A percentile compares a stretch with the other conserved stretches of the same genome.
Conservation (phyloP, 1,140 invertebrate species). For the Aethina tumida region DNA sequence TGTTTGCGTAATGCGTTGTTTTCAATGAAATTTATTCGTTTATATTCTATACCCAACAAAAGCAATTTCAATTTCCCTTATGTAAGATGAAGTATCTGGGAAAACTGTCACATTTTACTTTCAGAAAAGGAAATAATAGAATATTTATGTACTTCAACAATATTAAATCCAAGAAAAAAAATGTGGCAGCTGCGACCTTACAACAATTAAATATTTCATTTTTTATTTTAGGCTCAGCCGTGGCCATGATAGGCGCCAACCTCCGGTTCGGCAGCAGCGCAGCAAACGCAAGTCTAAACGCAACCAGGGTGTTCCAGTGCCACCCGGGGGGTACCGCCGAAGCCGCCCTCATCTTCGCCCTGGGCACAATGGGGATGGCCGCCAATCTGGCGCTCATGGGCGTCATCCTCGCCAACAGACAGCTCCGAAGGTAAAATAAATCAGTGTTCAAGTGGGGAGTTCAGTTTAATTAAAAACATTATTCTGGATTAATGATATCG, state of each 20-base stretch:
- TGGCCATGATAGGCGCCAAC: slow-evolving; percentile 68
- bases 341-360: slow-evolving; percentile 64
- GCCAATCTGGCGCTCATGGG: slow-evolving; percentile 74
- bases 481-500: too few species aligned
- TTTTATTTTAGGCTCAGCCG: slow-evolving; percentile 46
- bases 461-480: too few species aligned
- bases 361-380: slow-evolving; percentile 69
- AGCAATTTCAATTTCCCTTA: too few species aligned
- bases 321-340: slow-evolving; percentile 71
- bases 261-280: slow-evolving; percentile 57
- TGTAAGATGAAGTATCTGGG: too few species aligned
- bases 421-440: slow-evolving; percentile 63
- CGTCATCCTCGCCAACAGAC: slow-evolving; percentile 64
- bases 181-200: not conserved
- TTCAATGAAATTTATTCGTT: too few species aligned
- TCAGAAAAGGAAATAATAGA: not conserved
- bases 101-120: not conserved
- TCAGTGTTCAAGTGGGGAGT: too few species aligned
- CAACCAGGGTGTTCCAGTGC: slow-evolving; percentile 60
- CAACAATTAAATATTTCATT: not conserved
- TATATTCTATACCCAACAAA: too few species aligned
- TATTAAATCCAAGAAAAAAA: not conserved
- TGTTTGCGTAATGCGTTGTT: too few species aligned
- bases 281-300: slow-evolving; percentile 53
- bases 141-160: not conserved